phyloP scores from a whole-genome alignment of 2,888 invertebrate genomes.

The Caenorhabditis angaria region DNA sequence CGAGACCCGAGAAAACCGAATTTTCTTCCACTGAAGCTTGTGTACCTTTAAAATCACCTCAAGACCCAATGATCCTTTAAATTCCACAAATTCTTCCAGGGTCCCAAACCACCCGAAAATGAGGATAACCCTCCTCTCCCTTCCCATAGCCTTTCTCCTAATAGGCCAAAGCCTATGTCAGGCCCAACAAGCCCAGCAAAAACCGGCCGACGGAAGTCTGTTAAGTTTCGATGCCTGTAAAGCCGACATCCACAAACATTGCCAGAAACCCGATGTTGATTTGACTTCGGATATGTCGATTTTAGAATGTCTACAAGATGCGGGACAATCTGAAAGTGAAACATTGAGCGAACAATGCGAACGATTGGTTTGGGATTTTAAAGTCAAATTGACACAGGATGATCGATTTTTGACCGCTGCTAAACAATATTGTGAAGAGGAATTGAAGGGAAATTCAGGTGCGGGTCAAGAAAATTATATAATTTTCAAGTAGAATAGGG shows the following conservation, averaged over 20 bases:
- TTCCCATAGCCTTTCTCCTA: background rate
- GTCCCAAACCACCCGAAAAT: background rate
- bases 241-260: constrained; percentile 65
- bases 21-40: no score
- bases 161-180: background rate
- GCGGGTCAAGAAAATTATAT: no score
- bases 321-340: constrained; percentile 74
- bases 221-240: constrained; percentile 59
- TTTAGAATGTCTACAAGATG: constrained; percentile 77
- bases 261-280: constrained; percentile 56
- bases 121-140: background rate
- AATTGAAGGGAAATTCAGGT: constrained; percentile 73
- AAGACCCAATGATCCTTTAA: no score
- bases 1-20: no score
- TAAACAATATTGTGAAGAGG: constrained; percentile 77
- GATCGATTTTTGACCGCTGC: constrained; percentile 78
- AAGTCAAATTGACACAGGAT: constrained; percentile 78
- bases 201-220: constrained; percentile 17
- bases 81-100: background rate
- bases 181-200: background rate
- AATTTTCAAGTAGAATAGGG: no score
- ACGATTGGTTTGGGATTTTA: constrained; percentile 71
- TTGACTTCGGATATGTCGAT: constrained; percentile 67
- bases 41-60: no score
- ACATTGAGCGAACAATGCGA: constrained; percentile 62